A percentile compares a stretch with the other conserved stretches of the same genome.
These are phyloP conservation scores for Leucoma salicis DNA, from an alignment of 2,888 invertebrate genomes.

Conservation along the genomic window DNA sequence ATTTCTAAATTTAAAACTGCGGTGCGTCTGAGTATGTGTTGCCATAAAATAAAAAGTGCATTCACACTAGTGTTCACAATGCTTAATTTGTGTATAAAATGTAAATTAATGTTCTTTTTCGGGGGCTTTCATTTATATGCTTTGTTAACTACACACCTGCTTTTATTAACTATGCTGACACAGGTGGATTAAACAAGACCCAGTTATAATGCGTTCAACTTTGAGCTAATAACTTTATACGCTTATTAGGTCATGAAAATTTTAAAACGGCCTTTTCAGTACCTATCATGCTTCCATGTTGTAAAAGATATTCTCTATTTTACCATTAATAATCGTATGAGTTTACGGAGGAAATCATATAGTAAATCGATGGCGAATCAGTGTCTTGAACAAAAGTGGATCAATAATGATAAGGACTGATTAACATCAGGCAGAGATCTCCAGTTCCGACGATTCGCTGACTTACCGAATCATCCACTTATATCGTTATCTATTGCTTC, in stretches of 20 bases:
- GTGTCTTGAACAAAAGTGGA: too few relatives aligned
- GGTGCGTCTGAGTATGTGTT: constrained; percentile 57
- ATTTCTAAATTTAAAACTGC: constrained; percentile 59
- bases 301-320: too few relatives aligned
- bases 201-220: constrained; percentile 28
- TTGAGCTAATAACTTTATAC: constrained; percentile 11
- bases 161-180: constrained; percentile 21
- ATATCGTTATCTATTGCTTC: too few relatives aligned
- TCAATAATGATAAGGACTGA: too few relatives aligned
- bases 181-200: constrained; percentile 34
- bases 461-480: too few relatives aligned
- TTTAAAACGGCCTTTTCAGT: too few relatives aligned
- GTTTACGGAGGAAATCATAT: too few relatives aligned
- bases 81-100: constrained; percentile 2
- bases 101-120: constrained; percentile 16
- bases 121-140: constrained; percentile 17
- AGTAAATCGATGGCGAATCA: too few relatives aligned
- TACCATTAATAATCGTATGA: too few relatives aligned
- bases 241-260: neutral
- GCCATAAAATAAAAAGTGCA: constrained; percentile 31
- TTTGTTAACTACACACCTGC: constrained; percentile 25
- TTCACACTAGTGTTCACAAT: constrained; percentile 10
- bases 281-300: too few relatives aligned
- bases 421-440: too few relatives aligned
- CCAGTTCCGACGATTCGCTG: too few relatives aligned